Base-by-base conservation (phyloP, 1,140 invertebrate species). In the Heliconius melpomene region DNA sequence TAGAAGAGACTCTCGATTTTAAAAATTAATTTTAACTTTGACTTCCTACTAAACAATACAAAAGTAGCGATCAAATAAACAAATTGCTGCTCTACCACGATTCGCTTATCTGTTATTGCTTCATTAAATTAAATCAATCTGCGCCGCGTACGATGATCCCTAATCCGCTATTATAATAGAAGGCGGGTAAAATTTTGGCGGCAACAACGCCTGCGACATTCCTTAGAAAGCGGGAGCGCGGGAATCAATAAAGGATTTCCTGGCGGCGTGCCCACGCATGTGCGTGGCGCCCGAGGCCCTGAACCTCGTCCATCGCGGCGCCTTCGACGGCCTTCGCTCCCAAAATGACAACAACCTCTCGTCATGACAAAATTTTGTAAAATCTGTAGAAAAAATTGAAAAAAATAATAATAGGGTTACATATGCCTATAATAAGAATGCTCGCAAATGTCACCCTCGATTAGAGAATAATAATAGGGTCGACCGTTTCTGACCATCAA, bases 161-260 rank as follows among this genome's bases (percentile, higher is more conserved):
- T 86, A 87, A 84, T 84, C 81, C 76, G 80, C 60, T 89, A 86
- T 91, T 91, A 90, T 88, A 90, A 89, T 87, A 83, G 84, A 82
- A 86, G 83, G 46, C 84, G 84, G 88, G 86, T 75, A 84, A 80
- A 89, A 89, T 92, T 93, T 91, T 88, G 90, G 90, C 90, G 91
- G 89, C 87, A 94, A 89, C 84, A 91, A 89, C 86, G 91, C 85
- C 88, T 89, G 91, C 88, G 89, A 92, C 90, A 94, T 94, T 94
- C 91, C 90, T 94, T 90, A 93, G 90, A 90, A 92, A 91, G 84
- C 87, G 89, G 87, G 87, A 91, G 91, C 90, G 91, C 91, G 91
- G 93, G 93, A 93, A 93, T 94, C 93, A 91, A 94, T 94, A 94
- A 94, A 93, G 91, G 91, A 94, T 93, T 94, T 94, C 89, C 91